Conservation (phyloP, 2,888 invertebrate genomes). For the Rhynchonema sp. region DNA sequence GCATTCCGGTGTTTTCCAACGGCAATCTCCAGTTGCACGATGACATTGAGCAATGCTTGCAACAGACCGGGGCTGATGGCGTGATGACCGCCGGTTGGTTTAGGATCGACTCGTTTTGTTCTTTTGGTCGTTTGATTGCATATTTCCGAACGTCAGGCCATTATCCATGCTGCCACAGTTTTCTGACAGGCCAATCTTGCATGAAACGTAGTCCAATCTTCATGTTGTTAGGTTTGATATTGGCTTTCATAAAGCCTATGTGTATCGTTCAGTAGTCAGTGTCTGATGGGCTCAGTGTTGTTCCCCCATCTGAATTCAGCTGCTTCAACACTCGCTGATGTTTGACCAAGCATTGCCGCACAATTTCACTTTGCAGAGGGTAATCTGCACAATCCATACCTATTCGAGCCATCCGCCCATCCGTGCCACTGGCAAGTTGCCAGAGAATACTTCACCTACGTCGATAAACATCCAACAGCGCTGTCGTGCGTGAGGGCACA, state of each 20-base stretch:
- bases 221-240: too few relatives aligned
- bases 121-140: not conserved
- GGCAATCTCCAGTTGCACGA: slow-evolving; percentile 81
- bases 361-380: slow-evolving; percentile 59
- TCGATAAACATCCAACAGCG: slow-evolving; percentile 63
- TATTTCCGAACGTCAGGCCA: too few relatives aligned
- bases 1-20: slow-evolving; percentile 85
- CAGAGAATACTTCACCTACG: slow-evolving; percentile 61
- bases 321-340: too few relatives aligned
- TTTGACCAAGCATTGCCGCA: too few relatives aligned
- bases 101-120: not conserved
- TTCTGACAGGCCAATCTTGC: too few relatives aligned
- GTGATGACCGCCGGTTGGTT: slow-evolving; percentile 37
- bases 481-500: slow-evolving; percentile 77
- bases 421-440: slow-evolving; percentile 59
- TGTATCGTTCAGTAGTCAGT: too few relatives aligned
- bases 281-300: too few relatives aligned
- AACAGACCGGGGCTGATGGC: slow-evolving; percentile 57
- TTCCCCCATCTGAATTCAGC: too few relatives aligned
- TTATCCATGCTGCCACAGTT: too few relatives aligned
- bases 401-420: slow-evolving; percentile 42
- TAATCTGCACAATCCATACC: slow-evolving; percentile 83
- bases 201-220: too few relatives aligned
- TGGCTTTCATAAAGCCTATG: too few relatives aligned
- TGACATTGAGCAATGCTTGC: slow-evolving; percentile 63